Evolutionary conservation across 2,113 vertebrate species (phyloP).

Genomic region (Oreocharis arfaki): DNA sequence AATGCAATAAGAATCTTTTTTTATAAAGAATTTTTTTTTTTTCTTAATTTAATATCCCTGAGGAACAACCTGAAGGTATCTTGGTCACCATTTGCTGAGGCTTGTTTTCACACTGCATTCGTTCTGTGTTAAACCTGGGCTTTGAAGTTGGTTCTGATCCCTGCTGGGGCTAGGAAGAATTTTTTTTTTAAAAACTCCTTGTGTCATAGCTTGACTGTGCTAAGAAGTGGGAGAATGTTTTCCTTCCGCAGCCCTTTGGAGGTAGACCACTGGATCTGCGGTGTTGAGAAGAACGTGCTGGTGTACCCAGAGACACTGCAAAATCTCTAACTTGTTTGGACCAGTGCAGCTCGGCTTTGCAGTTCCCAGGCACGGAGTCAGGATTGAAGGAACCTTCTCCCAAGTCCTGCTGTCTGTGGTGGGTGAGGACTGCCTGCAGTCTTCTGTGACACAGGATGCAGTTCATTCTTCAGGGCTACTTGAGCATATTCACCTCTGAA

Average conservation of each 20-base stretch:
- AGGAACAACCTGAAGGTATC: not conserved
- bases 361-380: not conserved
- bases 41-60: not conserved
- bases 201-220: not conserved
- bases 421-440: not conserved
- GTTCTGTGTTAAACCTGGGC: not conserved
- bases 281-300: not conserved
- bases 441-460: not conserved
- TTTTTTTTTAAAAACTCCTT: not conserved
- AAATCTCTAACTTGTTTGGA: accelerated
- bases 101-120: not conserved
- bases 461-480: not conserved
- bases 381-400: not conserved
- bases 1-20: not conserved
- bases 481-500: not conserved
- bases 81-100: not conserved
- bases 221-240: not conserved
- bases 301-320: not conserved
- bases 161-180: not conserved
- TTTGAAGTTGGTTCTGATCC: not conserved
- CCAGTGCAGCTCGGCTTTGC: not conserved
- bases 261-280: not conserved
- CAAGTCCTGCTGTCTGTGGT: not conserved
- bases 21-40: not conserved
- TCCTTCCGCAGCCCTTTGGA: not conserved